Conservation (phyloP, 2,888 invertebrate genomes). For the Cynaeus angustus region DNA sequence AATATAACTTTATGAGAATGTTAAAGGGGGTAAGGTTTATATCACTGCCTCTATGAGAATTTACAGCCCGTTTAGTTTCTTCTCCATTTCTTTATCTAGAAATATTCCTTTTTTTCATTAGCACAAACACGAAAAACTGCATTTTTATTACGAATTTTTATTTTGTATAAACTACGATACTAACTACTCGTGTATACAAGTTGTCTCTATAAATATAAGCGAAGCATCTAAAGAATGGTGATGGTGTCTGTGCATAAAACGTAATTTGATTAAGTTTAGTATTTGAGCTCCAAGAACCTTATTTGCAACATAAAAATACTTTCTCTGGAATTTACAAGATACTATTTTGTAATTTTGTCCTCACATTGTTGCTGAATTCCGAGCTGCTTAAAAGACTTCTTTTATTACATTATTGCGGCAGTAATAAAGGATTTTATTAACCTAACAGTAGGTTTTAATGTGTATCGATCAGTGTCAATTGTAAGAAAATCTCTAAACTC, state of each 20-base stretch:
- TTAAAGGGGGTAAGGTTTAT: conserved; percentile 36
- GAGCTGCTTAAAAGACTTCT: background rate
- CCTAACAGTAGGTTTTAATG: no score
- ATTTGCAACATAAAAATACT: conserved; percentile 12
- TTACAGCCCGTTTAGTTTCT: conserved; percentile 42
- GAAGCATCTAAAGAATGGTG: background rate
- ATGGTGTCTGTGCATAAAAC: background rate
- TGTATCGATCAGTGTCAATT: no score
- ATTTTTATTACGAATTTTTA: conserved; percentile 1
- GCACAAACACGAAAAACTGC: background rate
- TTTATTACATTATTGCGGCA: background rate
- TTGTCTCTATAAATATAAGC: background rate
- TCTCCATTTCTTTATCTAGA: conserved; percentile 34
- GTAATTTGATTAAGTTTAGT: conserved; percentile 19
- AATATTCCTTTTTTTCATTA: conserved; percentile 26
- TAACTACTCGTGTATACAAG: background rate
- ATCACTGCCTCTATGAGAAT: conserved; percentile 30
- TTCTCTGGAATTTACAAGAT: conserved; percentile 9
- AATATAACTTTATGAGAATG: conserved; percentile 44
- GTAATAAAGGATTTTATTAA: no score
- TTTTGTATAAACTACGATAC: background rate
- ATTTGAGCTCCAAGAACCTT: conserved; percentile 1
- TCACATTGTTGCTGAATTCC: conserved; percentile 1
- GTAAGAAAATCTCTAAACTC: no score
- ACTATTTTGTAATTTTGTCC: conserved; percentile 12